These are phyloP conservation scores for Taenaris catops DNA, from an alignment of 2,888 invertebrate genomes.

Conservation along the genomic window DNA sequence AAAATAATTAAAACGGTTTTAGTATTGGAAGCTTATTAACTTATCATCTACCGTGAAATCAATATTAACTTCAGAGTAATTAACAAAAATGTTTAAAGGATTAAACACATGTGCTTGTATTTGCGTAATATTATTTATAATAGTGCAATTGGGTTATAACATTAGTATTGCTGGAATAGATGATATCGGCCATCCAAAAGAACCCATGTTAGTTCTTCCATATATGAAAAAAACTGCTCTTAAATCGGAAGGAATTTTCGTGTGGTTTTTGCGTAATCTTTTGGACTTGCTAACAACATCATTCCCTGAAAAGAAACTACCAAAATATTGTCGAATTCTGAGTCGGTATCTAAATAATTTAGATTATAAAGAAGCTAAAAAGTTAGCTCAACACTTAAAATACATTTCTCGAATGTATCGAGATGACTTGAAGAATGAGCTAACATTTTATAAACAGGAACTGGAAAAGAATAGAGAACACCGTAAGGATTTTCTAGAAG, in stretches of 20 bases:
- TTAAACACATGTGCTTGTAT: background rate
- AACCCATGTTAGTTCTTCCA: conserved; percentile 11
- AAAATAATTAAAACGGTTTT: too few species aligned
- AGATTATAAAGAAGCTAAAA: conserved; percentile 30
- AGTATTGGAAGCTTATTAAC: conserved; percentile 3
- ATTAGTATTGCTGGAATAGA: conserved; percentile 18
- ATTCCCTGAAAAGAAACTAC: conserved; percentile 34
- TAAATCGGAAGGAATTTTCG: conserved; percentile 38
- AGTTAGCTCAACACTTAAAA: conserved; percentile 34
- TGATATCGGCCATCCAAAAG: conserved; percentile 11
- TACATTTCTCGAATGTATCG: conserved; percentile 32
- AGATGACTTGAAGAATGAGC: conserved; percentile 33
- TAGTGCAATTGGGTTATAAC: conserved; percentile 2
- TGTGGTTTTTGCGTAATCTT: conserved; percentile 38
- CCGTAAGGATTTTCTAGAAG: conserved; percentile 36
- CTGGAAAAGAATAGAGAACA: conserved; percentile 27
- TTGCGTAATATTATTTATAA: conserved; percentile 1
- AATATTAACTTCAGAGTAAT: background rate
- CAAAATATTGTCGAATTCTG: conserved; percentile 35
- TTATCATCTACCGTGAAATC: conserved; percentile 4
- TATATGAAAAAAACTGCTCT: conserved; percentile 12
- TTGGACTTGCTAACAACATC: conserved; percentile 34
- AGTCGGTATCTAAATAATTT: conserved; percentile 29
- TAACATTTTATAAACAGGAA: conserved; percentile 30
- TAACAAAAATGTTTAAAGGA: background rate